phyloP scores from a whole-genome alignment of 2,113 vertebrate species.

The Acanthochromis polyacanthus region DNA sequence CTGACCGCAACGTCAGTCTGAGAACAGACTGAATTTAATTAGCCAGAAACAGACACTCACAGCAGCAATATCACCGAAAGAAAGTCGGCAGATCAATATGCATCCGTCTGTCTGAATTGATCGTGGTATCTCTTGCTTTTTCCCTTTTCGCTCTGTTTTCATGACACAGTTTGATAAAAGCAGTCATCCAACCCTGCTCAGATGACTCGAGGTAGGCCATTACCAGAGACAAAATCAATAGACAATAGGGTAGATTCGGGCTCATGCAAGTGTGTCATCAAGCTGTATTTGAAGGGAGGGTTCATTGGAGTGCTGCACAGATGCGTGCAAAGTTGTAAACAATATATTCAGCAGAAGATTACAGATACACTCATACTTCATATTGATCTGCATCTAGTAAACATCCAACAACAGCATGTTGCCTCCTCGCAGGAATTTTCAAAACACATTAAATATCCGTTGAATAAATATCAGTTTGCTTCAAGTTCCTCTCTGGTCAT shows the following conservation, averaged over 20 bases:
- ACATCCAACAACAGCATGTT: background rate
- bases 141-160: slow-evolving; percentile 8
- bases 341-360: background rate
- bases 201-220: slow-evolving; percentile 56
- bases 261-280: slow-evolving; percentile 40
- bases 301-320: background rate
- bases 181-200: slow-evolving; percentile 43
- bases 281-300: slow-evolving; percentile 4
- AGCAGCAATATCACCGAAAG: slow-evolving; percentile 18
- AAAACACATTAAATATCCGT: background rate
- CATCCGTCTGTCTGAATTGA: slow-evolving; percentile 34
- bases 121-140: slow-evolving; percentile 11
- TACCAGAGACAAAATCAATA: slow-evolving; percentile 67
- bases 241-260: slow-evolving; percentile 46
- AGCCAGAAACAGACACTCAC: slow-evolving; percentile 20
- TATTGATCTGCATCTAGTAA: background rate
- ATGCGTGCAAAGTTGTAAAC: too few species aligned
- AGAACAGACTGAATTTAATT: slow-evolving; percentile 34
- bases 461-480: background rate
- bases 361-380: background rate
- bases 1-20: slow-evolving; percentile 3
- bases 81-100: slow-evolving; percentile 31
- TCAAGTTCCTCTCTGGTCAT: too few species aligned
- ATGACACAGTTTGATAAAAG: slow-evolving; percentile 52
- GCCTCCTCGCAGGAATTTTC: too few species aligned